Evolutionary conservation across 1,140 invertebrate species (phyloP).

Genomic region (Trialeurodes vaporariorum): DNA sequence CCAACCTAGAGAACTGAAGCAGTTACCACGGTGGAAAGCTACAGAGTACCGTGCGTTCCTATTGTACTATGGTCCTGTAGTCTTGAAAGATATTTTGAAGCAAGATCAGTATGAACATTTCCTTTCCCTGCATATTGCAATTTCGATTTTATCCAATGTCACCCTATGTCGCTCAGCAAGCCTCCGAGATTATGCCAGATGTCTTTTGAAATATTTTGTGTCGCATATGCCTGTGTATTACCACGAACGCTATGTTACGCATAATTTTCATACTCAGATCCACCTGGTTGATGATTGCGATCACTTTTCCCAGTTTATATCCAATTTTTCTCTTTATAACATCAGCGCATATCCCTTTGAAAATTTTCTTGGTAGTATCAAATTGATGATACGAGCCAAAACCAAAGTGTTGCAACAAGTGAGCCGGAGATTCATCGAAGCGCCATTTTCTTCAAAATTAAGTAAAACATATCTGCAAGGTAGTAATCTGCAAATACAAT

Average conservation of each 20-base stretch:
- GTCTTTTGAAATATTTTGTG: slow-evolving; percentile 15
- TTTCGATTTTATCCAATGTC: slow-evolving; percentile 11
- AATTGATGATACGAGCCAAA: slow-evolving; percentile 23
- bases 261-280: slow-evolving; percentile 26
- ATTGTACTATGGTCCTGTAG: slow-evolving; percentile 33
- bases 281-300: slow-evolving; percentile 34
- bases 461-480: not conserved
- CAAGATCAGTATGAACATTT: slow-evolving; percentile 14
- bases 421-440: slow-evolving; percentile 19
- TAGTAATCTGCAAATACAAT: not conserved
- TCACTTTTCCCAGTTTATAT: slow-evolving; percentile 31
- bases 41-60: slow-evolving; percentile 33
- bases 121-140: slow-evolving; percentile 11
- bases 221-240: slow-evolving; percentile 4
- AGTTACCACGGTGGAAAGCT: too few relatives aligned
- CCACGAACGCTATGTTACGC: slow-evolving; percentile 20
- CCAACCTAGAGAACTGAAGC: too few relatives aligned
- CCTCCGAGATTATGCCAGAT: slow-evolving; percentile 9
- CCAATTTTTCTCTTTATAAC: slow-evolving; percentile 20
- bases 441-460: not conserved
- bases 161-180: slow-evolving; percentile 8
- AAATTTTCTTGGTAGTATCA: slow-evolving; percentile 32
- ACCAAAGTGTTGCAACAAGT: slow-evolving; percentile 27
- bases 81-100: slow-evolving; percentile 22
- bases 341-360: slow-evolving; percentile 35